A percentile compares a stretch with the other conserved stretches of the same genome.
These are phyloP conservation scores for Sarcophaga bullata DNA, from an alignment of 1,140 invertebrate genomes.

Conservation along the genomic window DNA sequence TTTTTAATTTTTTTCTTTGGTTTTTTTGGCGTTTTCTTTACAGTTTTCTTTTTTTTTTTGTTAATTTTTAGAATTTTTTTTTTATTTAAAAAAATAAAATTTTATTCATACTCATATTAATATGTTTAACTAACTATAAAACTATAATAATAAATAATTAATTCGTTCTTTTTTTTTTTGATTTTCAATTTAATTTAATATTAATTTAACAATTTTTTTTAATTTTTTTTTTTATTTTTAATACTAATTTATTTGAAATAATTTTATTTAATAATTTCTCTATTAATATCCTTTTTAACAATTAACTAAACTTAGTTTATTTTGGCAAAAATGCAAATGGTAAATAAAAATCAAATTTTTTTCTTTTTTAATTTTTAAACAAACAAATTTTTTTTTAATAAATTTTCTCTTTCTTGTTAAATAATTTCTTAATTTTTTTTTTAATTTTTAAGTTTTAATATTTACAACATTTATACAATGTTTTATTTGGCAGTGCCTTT, in stretches of 20 bases:
- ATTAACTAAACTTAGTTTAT: slow-evolving; percentile 40
- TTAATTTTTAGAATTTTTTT: not conserved
- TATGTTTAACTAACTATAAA: slow-evolving; percentile 23
- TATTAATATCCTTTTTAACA: slow-evolving; percentile 11
- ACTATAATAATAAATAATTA: not conserved
- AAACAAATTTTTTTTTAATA: not conserved
- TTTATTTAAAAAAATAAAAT: not conserved
- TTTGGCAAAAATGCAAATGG: slow-evolving; percentile 38
- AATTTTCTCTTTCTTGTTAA: not conserved
- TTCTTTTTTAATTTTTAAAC: not conserved
- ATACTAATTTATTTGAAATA: not conserved
- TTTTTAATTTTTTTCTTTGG: slow-evolving; percentile 23
- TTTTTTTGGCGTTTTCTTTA: slow-evolving; percentile 40
- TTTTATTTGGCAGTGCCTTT: slow-evolving; percentile 5
- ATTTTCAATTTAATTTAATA: slow-evolving; percentile 25
- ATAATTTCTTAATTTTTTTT: not conserved
- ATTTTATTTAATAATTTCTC: slow-evolving; percentile 9
- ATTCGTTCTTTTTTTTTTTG: not conserved
- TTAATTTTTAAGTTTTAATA: slow-evolving; percentile 5
- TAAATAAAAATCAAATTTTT: slow-evolving; percentile 17
- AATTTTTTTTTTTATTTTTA: not conserved
- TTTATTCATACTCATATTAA: not conserved
- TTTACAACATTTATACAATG: slow-evolving; percentile 26
- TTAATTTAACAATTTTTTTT: not conserved
- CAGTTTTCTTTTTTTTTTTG: slow-evolving; percentile 24